Base-by-base conservation (phyloP, 92 coral and sea anemone genomes). In the Epizoanthus illoricatus region DNA sequence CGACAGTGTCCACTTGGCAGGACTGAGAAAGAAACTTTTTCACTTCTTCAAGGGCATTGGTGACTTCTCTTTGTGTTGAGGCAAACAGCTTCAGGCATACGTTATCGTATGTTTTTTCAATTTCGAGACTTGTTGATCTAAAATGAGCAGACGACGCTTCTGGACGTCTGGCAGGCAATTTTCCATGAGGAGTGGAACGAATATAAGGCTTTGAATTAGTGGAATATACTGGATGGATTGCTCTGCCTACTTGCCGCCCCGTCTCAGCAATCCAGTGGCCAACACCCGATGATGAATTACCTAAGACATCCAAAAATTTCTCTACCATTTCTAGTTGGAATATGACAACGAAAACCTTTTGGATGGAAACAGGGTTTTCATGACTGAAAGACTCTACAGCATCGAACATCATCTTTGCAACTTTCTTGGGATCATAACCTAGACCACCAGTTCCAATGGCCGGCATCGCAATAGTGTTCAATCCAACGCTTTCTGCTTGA, bases 401-500 rank as follows among this genome's bases (percentile, higher is more conserved):
- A 11, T 88, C 63, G 40, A 90, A 21, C 55, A 90, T 73, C 49
- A 83, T 80, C 55, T 88, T 84, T 5, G 92, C 91, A n/a, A 86
- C 88, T 55, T 88, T 85, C 69, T 86, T 75, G 3, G 86, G 81
- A 0, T 52, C 70, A 1, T 72, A 65, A 8, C 73, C 18, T 3
- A 76, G 74, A 13, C 54, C 63, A n/a, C 94, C 98, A 47, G 94
- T 91, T 39, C 93, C 94, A 3, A 93, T 54, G 16, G 98, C 98
- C 24, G 94, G 94, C 3, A 93, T 56, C 5, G 94, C 81, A 23
- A 91, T 85, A 5, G 93, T 86, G 9, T 58, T 75, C 40, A 92
- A 21, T 9, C 87, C 66, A 12, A 56, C 24, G 5, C 66, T 17
- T 15, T 86, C 88, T 3, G 90, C 91, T 52, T 28, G 36, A 64